Evolutionary conservation across 2,888 invertebrate genomes (phyloP).

Genomic region (Nephrotoma flavescens): DNA sequence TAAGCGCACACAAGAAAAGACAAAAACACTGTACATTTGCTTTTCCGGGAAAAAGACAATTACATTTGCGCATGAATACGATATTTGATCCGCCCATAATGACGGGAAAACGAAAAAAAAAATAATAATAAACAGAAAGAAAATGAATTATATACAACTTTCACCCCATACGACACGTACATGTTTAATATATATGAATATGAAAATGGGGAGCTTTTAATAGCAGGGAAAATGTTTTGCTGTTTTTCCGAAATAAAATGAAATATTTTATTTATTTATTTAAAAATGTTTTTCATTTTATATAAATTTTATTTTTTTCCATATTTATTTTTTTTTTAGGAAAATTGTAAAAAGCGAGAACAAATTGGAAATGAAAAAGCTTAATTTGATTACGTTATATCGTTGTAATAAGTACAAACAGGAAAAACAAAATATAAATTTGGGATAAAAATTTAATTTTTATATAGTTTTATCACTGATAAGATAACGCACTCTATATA

Average conservation of each 20-base stretch:
- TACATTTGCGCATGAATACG: slow-evolving; percentile 5
- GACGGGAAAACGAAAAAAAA: not conserved
- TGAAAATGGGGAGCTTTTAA: not conserved
- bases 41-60: not conserved
- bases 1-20: not conserved
- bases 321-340: not conserved
- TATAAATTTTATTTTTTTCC: not conserved
- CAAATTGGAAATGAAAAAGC: not conserved
- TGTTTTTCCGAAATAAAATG: not conserved
- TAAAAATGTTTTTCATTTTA: not conserved
- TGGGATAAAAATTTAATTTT: not conserved
- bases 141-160: not conserved
- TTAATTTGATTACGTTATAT: not conserved
- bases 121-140: not conserved
- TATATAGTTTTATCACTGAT: not conserved
- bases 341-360: not conserved
- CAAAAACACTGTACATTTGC: not conserved
- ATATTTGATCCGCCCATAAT: slow-evolving; percentile 4
- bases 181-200: not conserved
- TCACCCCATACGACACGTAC: not conserved
- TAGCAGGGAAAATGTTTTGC: not conserved
- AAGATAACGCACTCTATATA: not conserved
- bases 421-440: not conserved
- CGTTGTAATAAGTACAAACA: not conserved
- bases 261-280: not conserved